These are phyloP conservation scores for Podarcis cretensis DNA, from an alignment of 2,113 vertebrate species.

Conservation along the genomic window DNA sequence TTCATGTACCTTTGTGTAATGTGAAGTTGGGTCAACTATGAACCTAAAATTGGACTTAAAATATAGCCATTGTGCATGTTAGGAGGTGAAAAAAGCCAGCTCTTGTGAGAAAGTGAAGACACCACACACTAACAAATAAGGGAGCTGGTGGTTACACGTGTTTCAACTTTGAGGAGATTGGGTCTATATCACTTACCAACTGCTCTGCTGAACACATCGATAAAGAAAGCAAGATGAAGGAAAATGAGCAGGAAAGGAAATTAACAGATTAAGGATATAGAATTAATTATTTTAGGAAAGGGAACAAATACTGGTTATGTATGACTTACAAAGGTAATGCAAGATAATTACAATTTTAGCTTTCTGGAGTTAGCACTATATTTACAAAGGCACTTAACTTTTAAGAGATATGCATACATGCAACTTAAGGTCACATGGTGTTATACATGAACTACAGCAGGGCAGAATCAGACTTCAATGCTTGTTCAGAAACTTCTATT, in stretches of 20 bases:
- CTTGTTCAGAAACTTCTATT: background rate
- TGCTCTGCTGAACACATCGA: slow-evolving; percentile 71
- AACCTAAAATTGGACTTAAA: slow-evolving; percentile 27
- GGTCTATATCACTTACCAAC: slow-evolving; percentile 67
- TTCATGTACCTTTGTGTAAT: background rate
- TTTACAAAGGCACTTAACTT: slow-evolving; percentile 7
- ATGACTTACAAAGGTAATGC: slow-evolving; percentile 2
- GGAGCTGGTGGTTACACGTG: slow-evolving; percentile 47
- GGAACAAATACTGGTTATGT: slow-evolving; percentile 37
- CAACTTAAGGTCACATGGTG: background rate
- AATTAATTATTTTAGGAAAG: slow-evolving; percentile 42
- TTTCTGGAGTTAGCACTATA: slow-evolving; percentile 40
- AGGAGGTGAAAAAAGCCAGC: slow-evolving; percentile 59
- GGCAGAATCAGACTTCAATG: background rate
- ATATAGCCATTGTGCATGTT: slow-evolving; percentile 46
- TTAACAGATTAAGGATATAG: slow-evolving; percentile 50
- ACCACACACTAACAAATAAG: slow-evolving; percentile 28
- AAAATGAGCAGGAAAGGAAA: slow-evolving; percentile 67
- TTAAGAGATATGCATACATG: background rate
- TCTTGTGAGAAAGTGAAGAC: slow-evolving; percentile 64
- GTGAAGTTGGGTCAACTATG: slow-evolving; percentile 28
- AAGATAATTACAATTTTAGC: background rate
- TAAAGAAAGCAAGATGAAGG: slow-evolving; percentile 68
- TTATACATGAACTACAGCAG: background rate
- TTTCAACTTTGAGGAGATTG: slow-evolving; percentile 52